These are phyloP conservation scores for Buteo buteo DNA, from an alignment of 2,113 vertebrate genomes.

Conservation along the genomic window DNA sequence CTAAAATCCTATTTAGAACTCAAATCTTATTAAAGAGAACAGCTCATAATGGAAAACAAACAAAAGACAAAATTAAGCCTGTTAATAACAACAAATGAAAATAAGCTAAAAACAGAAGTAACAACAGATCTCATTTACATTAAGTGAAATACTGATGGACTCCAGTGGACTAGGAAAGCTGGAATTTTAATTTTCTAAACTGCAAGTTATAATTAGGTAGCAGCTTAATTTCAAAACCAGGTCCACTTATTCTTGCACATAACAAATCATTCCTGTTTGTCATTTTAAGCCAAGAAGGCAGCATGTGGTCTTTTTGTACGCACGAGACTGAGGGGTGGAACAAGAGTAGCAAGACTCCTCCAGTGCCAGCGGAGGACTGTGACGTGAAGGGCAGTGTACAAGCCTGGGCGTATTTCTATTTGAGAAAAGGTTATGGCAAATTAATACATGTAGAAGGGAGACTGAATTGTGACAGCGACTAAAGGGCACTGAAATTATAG, in stretches of 20 bases:
- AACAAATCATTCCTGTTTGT: not conserved
- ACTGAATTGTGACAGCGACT: not conserved
- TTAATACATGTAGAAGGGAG: not conserved
- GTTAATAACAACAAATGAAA: constrained; percentile 17
- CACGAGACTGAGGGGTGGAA: not conserved
- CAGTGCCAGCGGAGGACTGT: not conserved
- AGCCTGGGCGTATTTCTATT: not conserved
- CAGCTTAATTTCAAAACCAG: not conserved
- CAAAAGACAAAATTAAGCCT: not conserved
- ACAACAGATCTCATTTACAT: not conserved
- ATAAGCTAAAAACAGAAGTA: not conserved
- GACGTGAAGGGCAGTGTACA: not conserved
- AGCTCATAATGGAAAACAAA: not conserved
- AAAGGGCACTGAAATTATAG: not conserved
- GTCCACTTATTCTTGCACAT: not conserved
- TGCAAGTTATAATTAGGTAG: not conserved
- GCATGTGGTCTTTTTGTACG: not conserved
- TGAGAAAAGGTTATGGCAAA: not conserved
- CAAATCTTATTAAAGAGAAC: constrained; percentile 29
- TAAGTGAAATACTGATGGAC: not conserved
- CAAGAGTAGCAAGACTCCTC: not conserved
- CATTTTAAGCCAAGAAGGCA: not conserved
- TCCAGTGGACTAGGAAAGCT: not conserved
- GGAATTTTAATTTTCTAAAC: not conserved
- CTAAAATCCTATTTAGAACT: constrained; percentile 20